Base-by-base conservation (phyloP, 2,113 vertebrate genomes). In the Sturnira hondurensis region DNA sequence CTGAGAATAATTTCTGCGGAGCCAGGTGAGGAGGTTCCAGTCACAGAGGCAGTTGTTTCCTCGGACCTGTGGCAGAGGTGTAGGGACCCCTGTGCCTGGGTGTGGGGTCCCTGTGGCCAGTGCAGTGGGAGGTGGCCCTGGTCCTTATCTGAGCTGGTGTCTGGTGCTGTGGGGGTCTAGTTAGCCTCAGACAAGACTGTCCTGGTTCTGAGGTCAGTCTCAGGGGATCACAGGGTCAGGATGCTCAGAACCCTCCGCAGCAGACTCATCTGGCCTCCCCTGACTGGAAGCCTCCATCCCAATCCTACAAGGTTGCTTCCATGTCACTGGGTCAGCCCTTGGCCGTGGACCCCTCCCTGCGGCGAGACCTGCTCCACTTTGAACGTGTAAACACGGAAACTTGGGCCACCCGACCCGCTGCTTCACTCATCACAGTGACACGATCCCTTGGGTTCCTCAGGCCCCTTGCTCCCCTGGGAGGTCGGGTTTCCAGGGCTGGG, bases 111-210 rank as follows among this genome's bases (percentile, higher is more conserved):
- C 19, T 17, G 45, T 7, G 50, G 56, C 77, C 5, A 15, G 73
- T n/a, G 1, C 56, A 7, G 36, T 3, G n/a, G 56, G 67, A n/a
- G 20, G 50, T 0, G 7, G 47, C 43, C 43, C 15, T 17, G 19
- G 4, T 9, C 45, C 6, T 61, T 1, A 0, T 20, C 31, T 8
- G 15, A 14, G 82, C 17, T 56, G 3, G 7, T 9, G 13, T 17
- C 67, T 4, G 26, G 74, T 1, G n/a, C 36, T 24, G 31, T 19
- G 31, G 83, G 7, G 67, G 26, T 56, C 38, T 0, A 1, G 16
- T 7, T 22, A 16, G 47, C 22, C 33, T 24, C 17, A 22, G n/a
- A n/a, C 1, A 2, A 45, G 54, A 14, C 65, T 24, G 41, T 2
- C 36, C 13, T 17, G 9, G 63, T 10, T 81, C 13, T n/a, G 19